These are phyloP conservation scores for Molorchus minor DNA, from an alignment of 2,888 invertebrate species.

Conservation along the genomic window DNA sequence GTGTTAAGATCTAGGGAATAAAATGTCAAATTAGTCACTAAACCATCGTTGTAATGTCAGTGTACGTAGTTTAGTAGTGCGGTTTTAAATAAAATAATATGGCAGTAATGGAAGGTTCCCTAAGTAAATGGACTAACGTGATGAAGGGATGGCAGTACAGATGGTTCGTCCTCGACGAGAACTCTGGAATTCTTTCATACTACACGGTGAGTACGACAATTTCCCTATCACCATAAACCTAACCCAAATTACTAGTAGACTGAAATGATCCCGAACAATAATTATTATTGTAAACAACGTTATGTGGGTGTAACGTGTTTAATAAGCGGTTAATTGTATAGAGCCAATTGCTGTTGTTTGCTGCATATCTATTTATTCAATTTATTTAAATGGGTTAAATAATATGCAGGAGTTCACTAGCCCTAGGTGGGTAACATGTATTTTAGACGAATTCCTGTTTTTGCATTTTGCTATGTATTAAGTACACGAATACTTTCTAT, in stretches of 20 bases:
- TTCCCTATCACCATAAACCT: conserved; percentile 2
- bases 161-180: conserved; percentile 98
- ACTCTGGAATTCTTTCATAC: conserved; percentile 94
- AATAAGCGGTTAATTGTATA: conserved; percentile 13
- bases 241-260: too few relatives aligned
- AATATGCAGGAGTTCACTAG: neutral
- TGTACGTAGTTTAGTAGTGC: conserved; percentile 45
- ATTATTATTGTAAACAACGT: conserved; percentile 25
- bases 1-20: conserved; percentile 31
- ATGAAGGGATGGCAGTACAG: conserved; percentile 99
- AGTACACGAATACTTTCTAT: neutral
- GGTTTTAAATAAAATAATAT: conserved; percentile 41
- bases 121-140: conserved; percentile 98
- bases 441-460: neutral
- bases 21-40: conserved; percentile 42
- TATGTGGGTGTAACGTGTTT: conserved; percentile 32
- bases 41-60: conserved; percentile 43
- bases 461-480: too few relatives aligned
- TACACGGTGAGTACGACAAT: conserved; percentile 86
- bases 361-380: too few relatives aligned
- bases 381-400: neutral
- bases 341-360: neutral
- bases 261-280: too few relatives aligned
- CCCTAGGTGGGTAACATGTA: neutral
- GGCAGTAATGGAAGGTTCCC: conserved; percentile 84